A percentile compares a stretch with the other conserved stretches of the same genome.
phyloP scores from a whole-genome alignment of 2,797 vertebrate species.

The Enteromius radiatus region DNA sequence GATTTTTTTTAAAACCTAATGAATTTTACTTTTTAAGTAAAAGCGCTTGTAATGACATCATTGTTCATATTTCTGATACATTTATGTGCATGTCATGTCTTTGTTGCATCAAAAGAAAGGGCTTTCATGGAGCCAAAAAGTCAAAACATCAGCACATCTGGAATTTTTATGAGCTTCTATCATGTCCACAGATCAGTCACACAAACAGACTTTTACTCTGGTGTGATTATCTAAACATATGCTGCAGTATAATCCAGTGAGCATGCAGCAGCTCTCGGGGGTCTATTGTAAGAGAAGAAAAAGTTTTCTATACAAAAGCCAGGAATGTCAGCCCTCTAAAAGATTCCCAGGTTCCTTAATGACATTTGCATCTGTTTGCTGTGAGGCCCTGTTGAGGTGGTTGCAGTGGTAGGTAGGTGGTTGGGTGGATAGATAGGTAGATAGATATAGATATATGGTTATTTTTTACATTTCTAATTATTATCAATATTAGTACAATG shows the following conservation, averaged over 20 bases:
- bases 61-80: neutral
- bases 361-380: constrained; percentile 19
- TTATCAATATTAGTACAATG: neutral
- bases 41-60: neutral
- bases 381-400: neutral
- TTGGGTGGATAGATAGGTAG: too few species aligned
- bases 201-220: constrained; percentile 11
- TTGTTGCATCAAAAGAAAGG: neutral
- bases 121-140: neutral
- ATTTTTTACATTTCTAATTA: too few species aligned
- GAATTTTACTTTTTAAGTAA: neutral
- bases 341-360: neutral
- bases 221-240: constrained; percentile 41
- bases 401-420: too few species aligned
- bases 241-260: constrained; percentile 19
- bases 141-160: constrained; percentile 19
- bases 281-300: constrained; percentile 9
- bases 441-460: too few species aligned
- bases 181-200: neutral
- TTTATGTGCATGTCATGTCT: neutral
- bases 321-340: neutral
- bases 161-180: constrained; percentile 19
- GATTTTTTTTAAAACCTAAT: neutral
- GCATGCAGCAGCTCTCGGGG: neutral
- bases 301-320: neutral